phyloP scores from a whole-genome alignment of 2,113 vertebrate species.

The Bufo bufo region DNA sequence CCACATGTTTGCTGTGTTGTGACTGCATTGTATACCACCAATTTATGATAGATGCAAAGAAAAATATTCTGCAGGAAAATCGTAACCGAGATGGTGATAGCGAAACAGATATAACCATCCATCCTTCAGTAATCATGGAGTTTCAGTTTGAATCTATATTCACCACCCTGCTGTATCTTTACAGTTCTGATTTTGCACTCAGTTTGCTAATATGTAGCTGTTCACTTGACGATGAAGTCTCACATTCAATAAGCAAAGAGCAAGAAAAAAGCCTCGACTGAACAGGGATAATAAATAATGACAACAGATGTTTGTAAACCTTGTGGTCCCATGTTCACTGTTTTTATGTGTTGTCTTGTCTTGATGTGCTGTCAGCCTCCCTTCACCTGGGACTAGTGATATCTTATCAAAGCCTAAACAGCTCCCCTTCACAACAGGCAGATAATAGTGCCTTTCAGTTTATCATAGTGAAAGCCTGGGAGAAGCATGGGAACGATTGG shows the following conservation, averaged over 20 bases:
- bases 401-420: conserved; percentile 99
- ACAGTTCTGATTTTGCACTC: background rate
- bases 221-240: conserved; percentile 62
- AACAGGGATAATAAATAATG: conserved; percentile 75
- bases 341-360: conserved; percentile 86
- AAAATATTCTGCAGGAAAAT: background rate
- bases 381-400: conserved; percentile 99
- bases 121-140: background rate
- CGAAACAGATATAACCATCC: background rate
- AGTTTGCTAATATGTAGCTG: conserved; percentile 5
- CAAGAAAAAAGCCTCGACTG: conserved; percentile 69
- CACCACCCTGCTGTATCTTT: background rate
- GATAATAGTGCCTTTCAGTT: conserved; percentile 91
- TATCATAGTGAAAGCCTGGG: conserved; percentile 80
- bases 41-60: background rate
- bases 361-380: conserved; percentile 87
- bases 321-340: conserved; percentile 73
- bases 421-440: conserved; percentile 82
- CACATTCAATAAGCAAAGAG: conserved; percentile 65
- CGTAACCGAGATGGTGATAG: no score
- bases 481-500: conserved; percentile 90
- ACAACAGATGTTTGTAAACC: conserved; percentile 84
- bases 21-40: background rate
- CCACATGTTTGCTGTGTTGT: background rate
- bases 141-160: background rate